phyloP scores from a whole-genome alignment of 2,113 vertebrate species.

The Macrotis lagotis region DNA sequence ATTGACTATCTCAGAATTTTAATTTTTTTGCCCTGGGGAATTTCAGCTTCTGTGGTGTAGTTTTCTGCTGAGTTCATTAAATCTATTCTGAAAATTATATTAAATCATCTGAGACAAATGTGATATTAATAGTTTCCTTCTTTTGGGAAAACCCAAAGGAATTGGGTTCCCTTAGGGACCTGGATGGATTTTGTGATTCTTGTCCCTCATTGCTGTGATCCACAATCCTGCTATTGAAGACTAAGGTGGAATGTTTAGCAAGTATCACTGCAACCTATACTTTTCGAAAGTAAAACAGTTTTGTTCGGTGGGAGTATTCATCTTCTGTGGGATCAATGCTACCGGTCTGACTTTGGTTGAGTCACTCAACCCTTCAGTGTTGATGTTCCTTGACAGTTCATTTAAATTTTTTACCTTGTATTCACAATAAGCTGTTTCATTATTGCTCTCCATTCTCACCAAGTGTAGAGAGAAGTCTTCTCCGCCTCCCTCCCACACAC shows the following conservation, averaged over 20 bases:
- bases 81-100: neutral
- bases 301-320: slow-evolving; percentile 77
- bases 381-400: slow-evolving; percentile 57
- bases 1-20: neutral
- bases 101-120: neutral
- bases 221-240: slow-evolving; percentile 60
- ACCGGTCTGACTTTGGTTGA: slow-evolving; percentile 68
- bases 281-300: slow-evolving; percentile 80
- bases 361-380: slow-evolving; percentile 59
- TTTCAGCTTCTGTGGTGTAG: neutral
- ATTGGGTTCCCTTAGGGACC: slow-evolving; percentile 67
- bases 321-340: slow-evolving; percentile 68
- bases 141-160: slow-evolving; percentile 43
- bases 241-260: slow-evolving; percentile 73
- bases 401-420: neutral
- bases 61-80: neutral
- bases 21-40: neutral
- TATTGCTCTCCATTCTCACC: neutral
- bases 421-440: slow-evolving; percentile 11
- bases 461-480: slow-evolving; percentile 13
- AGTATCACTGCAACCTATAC: slow-evolving; percentile 80
- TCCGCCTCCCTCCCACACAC: slow-evolving; percentile 64
- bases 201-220: slow-evolving; percentile 56
- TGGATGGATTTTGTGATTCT: slow-evolving; percentile 61
- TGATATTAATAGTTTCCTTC: slow-evolving; percentile 30